Base-by-base conservation (phyloP, 2,797 vertebrate genomes). In the Cossypha niveicapilla region DNA sequence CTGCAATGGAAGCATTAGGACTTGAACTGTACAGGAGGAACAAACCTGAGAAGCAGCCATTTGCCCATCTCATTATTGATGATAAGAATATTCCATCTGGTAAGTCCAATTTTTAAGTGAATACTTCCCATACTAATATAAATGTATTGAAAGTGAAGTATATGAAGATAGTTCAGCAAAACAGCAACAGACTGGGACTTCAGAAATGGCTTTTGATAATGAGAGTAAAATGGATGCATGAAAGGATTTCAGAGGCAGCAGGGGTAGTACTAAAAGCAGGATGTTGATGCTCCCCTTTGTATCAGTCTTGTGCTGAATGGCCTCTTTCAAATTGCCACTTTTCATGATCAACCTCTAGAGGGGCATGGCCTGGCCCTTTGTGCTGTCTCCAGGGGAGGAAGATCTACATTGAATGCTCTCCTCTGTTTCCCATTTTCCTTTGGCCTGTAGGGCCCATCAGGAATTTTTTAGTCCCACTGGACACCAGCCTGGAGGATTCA, bases 61-160 rank as follows among this genome's bases (percentile, higher is more conserved):
- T 98, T 91, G 98, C 98, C 48, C 98, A 98, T 90, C 98, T 98
- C 65, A 98, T 98, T 71, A 97, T 98, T 79, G 98, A 98, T 60
- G 97, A 97, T 93, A 97, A 96, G 42, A 96, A 97, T 85, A 97
- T 97, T 92, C 98, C 98, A 41, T 97, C 98, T 58, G 97, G 98
- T 98, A 94, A 97, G 98, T 94, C 96, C 6, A 19, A 1, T 68
- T 68, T 92, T 93, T 44, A 60, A 91, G 56, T 41, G 84, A 79
- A 63, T 57, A 25, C 32, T 77, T 95, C 12, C 45, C 65, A 3
- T 57, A 39, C 7, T 57, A 13, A 48, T 81, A 34, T 68, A 53
- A 71, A 79, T 15, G 3, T 48, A 42, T 86, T 41, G 22, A 91
- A 45, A 39, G 8, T 60, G 23, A 86, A 51, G 16, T 72, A 13